Conservation (phyloP, 2,888 invertebrate genomes). For the Odiellus spinosus region DNA sequence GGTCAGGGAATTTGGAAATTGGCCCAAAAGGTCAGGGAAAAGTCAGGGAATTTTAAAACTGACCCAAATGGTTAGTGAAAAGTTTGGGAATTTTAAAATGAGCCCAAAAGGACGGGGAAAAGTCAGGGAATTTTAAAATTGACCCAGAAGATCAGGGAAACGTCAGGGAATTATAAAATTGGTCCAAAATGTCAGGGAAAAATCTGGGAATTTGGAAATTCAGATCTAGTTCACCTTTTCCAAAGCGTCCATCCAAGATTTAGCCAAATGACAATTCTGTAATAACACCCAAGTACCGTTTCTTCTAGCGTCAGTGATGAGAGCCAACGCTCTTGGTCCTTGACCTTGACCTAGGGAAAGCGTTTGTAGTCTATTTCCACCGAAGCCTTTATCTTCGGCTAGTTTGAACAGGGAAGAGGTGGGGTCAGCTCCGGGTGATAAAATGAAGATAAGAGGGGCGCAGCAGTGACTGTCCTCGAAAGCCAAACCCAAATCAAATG, state of each 20-base stretch:
- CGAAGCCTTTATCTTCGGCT: constrained; percentile 35
- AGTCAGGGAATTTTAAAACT: no score
- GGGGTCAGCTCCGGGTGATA: constrained; percentile 35
- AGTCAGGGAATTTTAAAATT: no score
- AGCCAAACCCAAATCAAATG: constrained; percentile 33
- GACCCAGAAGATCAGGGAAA: no score
- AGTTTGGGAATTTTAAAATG: no score
- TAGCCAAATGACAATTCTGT: constrained; percentile 35
- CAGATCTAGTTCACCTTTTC: constrained; percentile 29
- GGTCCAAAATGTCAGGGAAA: no score
- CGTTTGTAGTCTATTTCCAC: constrained; percentile 33
- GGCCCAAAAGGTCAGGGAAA: no score
- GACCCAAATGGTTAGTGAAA: no score
- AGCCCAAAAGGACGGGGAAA: no score
- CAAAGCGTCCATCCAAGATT: constrained; percentile 34
- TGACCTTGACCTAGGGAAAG: constrained; percentile 35
- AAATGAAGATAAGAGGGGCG: constrained; percentile 32
- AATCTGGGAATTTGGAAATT: no score
- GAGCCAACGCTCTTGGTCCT: constrained; percentile 32
- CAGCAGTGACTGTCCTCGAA: constrained; percentile 31
- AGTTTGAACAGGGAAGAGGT: constrained; percentile 33
- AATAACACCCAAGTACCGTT: constrained; percentile 35
- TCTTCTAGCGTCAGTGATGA: constrained; percentile 32
- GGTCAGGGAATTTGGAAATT: no score
- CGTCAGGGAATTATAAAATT: no score